phyloP scores from a whole-genome alignment of 2,888 invertebrate species.

The Adineta ricciae region DNA sequence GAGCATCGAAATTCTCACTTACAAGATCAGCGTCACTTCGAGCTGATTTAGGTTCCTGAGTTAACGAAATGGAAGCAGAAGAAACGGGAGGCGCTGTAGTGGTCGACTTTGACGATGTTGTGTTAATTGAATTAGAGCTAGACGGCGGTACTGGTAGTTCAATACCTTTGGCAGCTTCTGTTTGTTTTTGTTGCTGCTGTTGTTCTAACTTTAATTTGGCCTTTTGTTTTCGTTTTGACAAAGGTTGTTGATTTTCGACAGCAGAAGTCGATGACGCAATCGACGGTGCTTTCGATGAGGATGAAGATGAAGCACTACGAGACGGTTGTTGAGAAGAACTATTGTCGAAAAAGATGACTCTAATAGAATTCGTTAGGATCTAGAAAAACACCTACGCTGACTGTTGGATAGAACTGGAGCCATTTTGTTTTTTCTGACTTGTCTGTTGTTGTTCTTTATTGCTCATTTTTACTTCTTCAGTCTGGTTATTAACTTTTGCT shows the following conservation, averaged over 20 bases:
- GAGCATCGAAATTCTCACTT: neutral
- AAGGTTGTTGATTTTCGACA: neutral
- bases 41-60: neutral
- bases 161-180: neutral
- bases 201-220: neutral
- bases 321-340: neutral
- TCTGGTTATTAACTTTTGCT: neutral
- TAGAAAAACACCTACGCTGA: neutral
- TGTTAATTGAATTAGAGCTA: neutral
- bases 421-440: neutral
- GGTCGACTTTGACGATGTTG: neutral
- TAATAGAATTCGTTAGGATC: neutral
- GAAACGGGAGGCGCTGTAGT: neutral
- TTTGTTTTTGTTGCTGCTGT: neutral
- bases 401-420: neutral
- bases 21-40: neutral
- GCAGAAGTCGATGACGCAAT: neutral
- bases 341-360: neutral
- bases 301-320: neutral
- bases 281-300: neutral
- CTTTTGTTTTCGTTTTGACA: conserved; percentile 8
- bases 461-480: neutral
- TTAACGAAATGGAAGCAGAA: neutral
- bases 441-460: neutral
- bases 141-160: neutral